A percentile compares a stretch with the other conserved stretches of the same genome.
phyloP scores from a whole-genome alignment of 2,888 invertebrate species.

The Disparrhopalites patrizii region DNA sequence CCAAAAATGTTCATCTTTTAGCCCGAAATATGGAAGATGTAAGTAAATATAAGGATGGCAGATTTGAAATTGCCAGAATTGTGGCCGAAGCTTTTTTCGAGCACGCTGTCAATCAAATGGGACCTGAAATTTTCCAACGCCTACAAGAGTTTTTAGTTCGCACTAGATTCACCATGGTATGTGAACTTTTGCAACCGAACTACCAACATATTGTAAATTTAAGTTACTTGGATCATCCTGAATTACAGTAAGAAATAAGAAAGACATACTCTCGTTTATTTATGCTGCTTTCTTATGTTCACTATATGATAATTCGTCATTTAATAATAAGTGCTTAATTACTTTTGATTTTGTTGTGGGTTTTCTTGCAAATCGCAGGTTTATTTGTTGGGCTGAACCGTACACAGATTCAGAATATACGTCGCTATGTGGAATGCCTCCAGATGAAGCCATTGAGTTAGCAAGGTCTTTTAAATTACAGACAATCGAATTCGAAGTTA shows the following conservation, averaged over 20 bases:
- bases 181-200: slow-evolving; percentile 53
- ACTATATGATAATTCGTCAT: not conserved
- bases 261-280: not conserved
- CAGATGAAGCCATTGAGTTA: slow-evolving; percentile 37
- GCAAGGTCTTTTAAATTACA: slow-evolving; percentile 39
- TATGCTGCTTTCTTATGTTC: not conserved
- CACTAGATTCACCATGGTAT: slow-evolving; percentile 51
- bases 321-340: not conserved
- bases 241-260: slow-evolving; percentile 44
- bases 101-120: slow-evolving; percentile 30
- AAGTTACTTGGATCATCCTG: slow-evolving; percentile 50
- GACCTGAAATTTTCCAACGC: slow-evolving; percentile 42
- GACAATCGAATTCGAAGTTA: slow-evolving; percentile 50
- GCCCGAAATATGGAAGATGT: slow-evolving; percentile 47
- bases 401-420: slow-evolving; percentile 29
- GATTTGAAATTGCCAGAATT: slow-evolving; percentile 51
- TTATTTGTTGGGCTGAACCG: slow-evolving; percentile 44
- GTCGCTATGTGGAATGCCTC: slow-evolving; percentile 32
- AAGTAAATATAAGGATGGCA: slow-evolving; percentile 38
- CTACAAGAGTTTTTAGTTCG: slow-evolving; percentile 35
- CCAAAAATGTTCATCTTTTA: slow-evolving; percentile 54
- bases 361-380: slow-evolving; percentile 24
- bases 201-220: slow-evolving; percentile 54
- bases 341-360: not conserved
- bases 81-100: slow-evolving; percentile 49